Conservation (phyloP, 1,140 invertebrate genomes). For the Diorhabda carinulata region DNA sequence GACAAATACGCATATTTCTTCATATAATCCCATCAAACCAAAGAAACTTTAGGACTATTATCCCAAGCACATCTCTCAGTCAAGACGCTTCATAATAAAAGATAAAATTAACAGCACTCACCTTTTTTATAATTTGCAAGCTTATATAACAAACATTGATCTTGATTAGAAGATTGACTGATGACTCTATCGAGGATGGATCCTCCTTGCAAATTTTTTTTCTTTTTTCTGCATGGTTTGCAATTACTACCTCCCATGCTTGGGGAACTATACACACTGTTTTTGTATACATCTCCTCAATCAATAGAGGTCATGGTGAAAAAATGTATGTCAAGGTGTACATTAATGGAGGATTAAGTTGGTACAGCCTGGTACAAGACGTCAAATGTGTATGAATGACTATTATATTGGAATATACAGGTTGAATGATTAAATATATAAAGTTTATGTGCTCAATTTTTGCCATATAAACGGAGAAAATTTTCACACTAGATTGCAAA, state of each 20-base stretch:
- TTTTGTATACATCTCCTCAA: conserved; percentile 13
- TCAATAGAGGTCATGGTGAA: conserved; percentile 31
- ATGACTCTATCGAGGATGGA: conserved; percentile 83
- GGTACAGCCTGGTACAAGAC: conserved; percentile 3
- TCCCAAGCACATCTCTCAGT: conserved; percentile 1
- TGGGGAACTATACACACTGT: conserved; percentile 4
- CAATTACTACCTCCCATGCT: conserved; percentile 49
- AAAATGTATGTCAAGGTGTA: conserved; percentile 29
- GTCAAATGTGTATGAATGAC: conserved; percentile 10
- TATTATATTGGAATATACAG: conserved; percentile 3
- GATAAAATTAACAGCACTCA: conserved; percentile 34
- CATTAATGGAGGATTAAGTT: neutral
- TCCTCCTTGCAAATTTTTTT: conserved; percentile 55
- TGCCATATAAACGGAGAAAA: too few relatives aligned
- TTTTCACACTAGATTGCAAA: too few relatives aligned
- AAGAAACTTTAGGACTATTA: too few relatives aligned
- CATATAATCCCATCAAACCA: too few relatives aligned
- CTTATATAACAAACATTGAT: conserved; percentile 80
- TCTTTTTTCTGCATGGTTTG: conserved; percentile 44
- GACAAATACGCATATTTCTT: too few relatives aligned
- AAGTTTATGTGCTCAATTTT: too few relatives aligned
- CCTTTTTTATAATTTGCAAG: conserved; percentile 87
- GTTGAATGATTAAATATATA: too few relatives aligned
- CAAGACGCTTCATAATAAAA: conserved; percentile 6
- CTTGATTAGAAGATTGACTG: conserved; percentile 77